Evolutionary conservation across 2,888 invertebrate genomes (phyloP).

Genomic region (Meta bourneti): DNA sequence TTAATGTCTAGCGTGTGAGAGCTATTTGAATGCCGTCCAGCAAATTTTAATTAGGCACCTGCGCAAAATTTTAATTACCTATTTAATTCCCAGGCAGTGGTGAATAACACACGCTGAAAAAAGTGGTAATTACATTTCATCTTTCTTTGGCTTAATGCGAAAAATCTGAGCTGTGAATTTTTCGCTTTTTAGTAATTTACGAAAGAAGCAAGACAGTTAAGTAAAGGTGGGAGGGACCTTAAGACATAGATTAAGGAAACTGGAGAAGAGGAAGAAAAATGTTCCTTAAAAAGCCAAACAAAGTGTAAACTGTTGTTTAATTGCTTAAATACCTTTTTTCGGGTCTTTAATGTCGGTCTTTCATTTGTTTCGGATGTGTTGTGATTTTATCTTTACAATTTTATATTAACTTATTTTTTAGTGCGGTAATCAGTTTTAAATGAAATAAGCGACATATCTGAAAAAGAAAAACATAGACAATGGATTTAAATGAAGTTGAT

Average conservation of each 20-base stretch:
- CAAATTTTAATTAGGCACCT: constrained; percentile 66
- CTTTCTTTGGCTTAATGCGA: constrained; percentile 55
- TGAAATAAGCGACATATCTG: neutral
- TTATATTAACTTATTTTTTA: neutral
- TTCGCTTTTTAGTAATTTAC: constrained; percentile 42
- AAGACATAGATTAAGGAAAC: constrained; percentile 35
- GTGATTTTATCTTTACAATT: neutral
- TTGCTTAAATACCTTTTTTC: constrained; percentile 21
- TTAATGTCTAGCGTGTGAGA: constrained; percentile 46
- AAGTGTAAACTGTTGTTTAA: constrained; percentile 53
- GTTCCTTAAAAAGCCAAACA: constrained; percentile 42
- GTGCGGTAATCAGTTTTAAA: neutral
- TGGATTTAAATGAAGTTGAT: too few relatives aligned
- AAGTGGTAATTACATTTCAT: constrained; percentile 53
- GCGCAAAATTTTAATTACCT: constrained; percentile 68
- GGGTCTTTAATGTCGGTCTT: neutral
- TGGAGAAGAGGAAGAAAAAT: constrained; percentile 5
- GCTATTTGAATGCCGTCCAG: constrained; percentile 36
- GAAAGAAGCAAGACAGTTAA: constrained; percentile 2
- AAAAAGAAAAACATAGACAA: too few relatives aligned
- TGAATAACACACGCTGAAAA: constrained; percentile 12
- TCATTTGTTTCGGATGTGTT: neutral
- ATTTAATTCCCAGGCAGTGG: constrained; percentile 56
- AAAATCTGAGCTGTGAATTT: constrained; percentile 28
- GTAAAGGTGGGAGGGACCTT: constrained; percentile 12